Evolutionary conservation across 2,888 invertebrate species (phyloP), one percentile per base, ranked within the genome.

Genomic region (Trisateles emortualis): DNA sequence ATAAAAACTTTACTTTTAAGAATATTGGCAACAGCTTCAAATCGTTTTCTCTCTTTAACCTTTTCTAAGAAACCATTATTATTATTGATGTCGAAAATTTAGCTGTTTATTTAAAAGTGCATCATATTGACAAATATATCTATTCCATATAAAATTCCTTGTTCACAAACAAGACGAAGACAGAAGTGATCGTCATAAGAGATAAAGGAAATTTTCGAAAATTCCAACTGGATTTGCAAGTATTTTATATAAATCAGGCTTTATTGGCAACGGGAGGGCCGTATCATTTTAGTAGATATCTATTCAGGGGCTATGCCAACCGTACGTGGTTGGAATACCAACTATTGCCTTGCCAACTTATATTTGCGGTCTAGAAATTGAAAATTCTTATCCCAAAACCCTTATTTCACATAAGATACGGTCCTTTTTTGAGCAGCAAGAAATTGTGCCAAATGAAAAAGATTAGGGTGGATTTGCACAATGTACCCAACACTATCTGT

Each of bases 281-380:
- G 81, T 90, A 90, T 88, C 87, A 88, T 88, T 87, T 84, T 83
- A 81, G 79, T 71, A 82, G 87, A 88, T 88, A 89, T 90, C 90
- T 87, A 88, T 90, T 90, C 89, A 86, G 84, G 69, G 82, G 86
- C 85, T 83, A 86, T 84, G 84, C 83, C 79, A 87, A 83, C 72
- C 76, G 78, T 78, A 84, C 86, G 88, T 83, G 88, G 79, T 80
- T 72, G 63, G 89, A 86, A 87, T 89, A 81, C 79, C 75, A 81
- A 78, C 79, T 74, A 75, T 61, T 66, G 57, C 43, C 41, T 32
- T 30, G 41, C 74, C 56, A 77, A 52, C 36, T 57, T 66, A 47
- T 6, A 22, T 32, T 14, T 64, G 35, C 63, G 29, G 29, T 48
- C 46, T 50, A 24, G 51, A 52, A 63, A 64, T 51, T 53, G 43